Percentiles rank a stretch among this genome's conserved stretches.
Evolutionary conservation across 2,113 vertebrate species (phyloP).

Genomic region (Ramphastos sulfuratus): DNA sequence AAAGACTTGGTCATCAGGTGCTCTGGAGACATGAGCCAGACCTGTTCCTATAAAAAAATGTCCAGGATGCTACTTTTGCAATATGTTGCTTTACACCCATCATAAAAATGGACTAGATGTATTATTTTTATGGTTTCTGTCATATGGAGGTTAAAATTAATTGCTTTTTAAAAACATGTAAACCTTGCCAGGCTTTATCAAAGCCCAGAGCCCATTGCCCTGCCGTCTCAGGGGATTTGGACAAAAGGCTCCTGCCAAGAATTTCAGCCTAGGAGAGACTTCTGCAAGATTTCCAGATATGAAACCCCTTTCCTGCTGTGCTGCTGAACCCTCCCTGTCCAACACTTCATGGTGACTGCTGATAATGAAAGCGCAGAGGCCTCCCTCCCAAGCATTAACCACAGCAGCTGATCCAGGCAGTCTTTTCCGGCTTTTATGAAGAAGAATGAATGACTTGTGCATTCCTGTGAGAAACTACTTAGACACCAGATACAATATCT

Average conservation of each 20-base stretch:
- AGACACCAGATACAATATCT: conserved; percentile 39
- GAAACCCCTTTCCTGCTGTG: conserved; percentile 58
- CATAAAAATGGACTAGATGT: neutral
- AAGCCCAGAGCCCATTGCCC: neutral
- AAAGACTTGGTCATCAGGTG: neutral
- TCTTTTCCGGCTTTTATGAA: conserved; percentile 67
- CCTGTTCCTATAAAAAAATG: neutral
- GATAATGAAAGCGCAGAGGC: conserved; percentile 47
- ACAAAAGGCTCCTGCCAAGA: conserved; percentile 44
- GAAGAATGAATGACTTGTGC: conserved; percentile 51
- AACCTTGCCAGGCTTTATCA: neutral
- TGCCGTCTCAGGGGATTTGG: neutral
- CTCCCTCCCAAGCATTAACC: conserved; percentile 29
- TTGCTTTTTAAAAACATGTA: neutral
- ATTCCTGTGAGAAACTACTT: conserved; percentile 64
- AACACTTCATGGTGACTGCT: conserved; percentile 29
- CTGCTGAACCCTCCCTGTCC: conserved; percentile 35
- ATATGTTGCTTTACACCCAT: neutral
- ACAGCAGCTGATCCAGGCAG: conserved; percentile 51
- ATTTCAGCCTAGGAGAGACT: conserved; percentile 41
- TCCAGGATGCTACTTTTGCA: neutral
- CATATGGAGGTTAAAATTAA: neutral
- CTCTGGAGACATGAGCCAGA: neutral
- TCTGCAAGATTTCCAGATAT: conserved; percentile 51
- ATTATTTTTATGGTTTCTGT: neutral